These are phyloP conservation scores for Parnassius glacialis DNA, from an alignment of 2,888 invertebrate genomes.

Conservation along the genomic window DNA sequence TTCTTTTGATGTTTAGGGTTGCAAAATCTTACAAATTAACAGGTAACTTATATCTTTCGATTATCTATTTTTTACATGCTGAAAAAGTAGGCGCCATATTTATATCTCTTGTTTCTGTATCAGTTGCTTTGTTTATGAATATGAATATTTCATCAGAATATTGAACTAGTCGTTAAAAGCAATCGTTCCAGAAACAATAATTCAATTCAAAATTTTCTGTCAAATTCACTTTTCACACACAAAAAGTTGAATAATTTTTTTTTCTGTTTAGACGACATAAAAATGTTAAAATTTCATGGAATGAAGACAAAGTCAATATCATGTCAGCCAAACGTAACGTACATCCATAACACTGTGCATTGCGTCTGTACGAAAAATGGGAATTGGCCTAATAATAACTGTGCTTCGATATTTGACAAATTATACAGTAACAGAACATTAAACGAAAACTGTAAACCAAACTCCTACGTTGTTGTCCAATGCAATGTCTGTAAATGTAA, in stretches of 20 bases:
- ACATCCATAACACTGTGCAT: slow-evolving; percentile 40
- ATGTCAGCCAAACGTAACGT: slow-evolving; percentile 48
- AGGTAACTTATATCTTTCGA: slow-evolving; percentile 2
- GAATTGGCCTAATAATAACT: slow-evolving; percentile 51
- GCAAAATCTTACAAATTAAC: background rate
- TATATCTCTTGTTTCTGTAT: no score
- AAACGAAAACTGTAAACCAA: slow-evolving; percentile 43
- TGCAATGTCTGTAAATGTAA: slow-evolving; percentile 63
- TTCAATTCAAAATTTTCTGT: no score
- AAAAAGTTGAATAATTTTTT: background rate
- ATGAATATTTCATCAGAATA: no score
- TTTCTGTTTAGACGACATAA: slow-evolving; percentile 14
- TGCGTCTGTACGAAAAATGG: slow-evolving; percentile 54
- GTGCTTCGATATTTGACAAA: slow-evolving; percentile 30
- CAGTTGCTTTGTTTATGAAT: no score
- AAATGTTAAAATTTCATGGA: slow-evolving; percentile 6
- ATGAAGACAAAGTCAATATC: slow-evolving; percentile 4
- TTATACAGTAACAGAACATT: slow-evolving; percentile 3
- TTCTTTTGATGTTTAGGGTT: slow-evolving; percentile 1
- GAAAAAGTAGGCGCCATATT: no score
- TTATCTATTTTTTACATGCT: no score
- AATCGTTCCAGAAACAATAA: no score
- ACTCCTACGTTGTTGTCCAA: slow-evolving; percentile 45
- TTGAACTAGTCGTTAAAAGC: no score
- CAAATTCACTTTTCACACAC: no score